These are phyloP conservation scores for Oryzias javanicus DNA, from an alignment of 2,113 vertebrate genomes.

Conservation along the genomic window DNA sequence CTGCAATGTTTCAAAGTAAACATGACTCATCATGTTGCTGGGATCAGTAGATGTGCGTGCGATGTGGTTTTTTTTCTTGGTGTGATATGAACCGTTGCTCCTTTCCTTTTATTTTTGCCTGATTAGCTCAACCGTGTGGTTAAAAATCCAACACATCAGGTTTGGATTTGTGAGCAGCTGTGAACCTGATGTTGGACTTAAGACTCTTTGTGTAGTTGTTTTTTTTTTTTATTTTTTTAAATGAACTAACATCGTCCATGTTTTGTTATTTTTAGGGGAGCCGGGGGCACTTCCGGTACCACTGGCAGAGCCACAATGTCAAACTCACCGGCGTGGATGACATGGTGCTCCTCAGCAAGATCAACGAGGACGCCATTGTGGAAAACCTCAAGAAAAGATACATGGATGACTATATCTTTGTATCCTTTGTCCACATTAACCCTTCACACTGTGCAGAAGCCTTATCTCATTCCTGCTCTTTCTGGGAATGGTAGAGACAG, in stretches of 20 bases:
- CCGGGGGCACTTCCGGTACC: constrained; percentile 94
- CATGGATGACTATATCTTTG: constrained; percentile 99
- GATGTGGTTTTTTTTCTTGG: constrained; percentile 15
- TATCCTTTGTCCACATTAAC: constrained; percentile 84
- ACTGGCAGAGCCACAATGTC: constrained; percentile 99
- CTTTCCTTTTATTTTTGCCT: constrained; percentile 16
- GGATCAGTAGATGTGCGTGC: constrained; percentile 29
- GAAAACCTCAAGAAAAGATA: constrained; percentile 99
- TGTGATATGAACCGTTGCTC: constrained; percentile 15
- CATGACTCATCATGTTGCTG: constrained; percentile 29
- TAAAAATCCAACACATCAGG: constrained; percentile 16
- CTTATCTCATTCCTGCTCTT: constrained; percentile 30
- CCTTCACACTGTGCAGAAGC: constrained; percentile 54
- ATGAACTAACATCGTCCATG: constrained; percentile 37
- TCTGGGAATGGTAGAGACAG: constrained; percentile 55
- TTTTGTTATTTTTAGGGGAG: constrained; percentile 87
- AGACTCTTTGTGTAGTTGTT: constrained; percentile 30
- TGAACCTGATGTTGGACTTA: constrained; percentile 29
- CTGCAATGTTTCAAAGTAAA: constrained; percentile 46
- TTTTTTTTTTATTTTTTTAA: constrained; percentile 6
- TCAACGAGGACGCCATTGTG: constrained; percentile 96
- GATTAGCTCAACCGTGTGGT: constrained; percentile 26
- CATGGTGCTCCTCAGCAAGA: constrained; percentile 97
- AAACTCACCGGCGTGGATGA: constrained; percentile 98
- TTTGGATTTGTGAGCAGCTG: constrained; percentile 1